phyloP scores from a whole-genome alignment of 1,140 invertebrate genomes.

The Glossosoma conforme region DNA sequence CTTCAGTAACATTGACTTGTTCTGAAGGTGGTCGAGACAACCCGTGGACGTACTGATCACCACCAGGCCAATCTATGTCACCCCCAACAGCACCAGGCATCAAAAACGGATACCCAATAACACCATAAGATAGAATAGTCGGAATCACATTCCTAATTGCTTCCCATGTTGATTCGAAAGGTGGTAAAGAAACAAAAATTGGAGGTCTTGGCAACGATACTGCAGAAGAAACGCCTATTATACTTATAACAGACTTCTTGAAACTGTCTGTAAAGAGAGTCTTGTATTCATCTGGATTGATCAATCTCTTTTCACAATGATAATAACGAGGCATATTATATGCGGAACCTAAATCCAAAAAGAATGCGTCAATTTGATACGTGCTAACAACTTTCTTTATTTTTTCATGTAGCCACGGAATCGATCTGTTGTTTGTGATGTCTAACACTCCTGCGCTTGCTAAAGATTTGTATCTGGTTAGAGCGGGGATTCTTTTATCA shows the following conservation, averaged over 20 bases:
- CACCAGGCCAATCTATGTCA: slow-evolving; percentile 60
- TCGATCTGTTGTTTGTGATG: slow-evolving; percentile 72
- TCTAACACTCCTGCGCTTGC: slow-evolving; percentile 77
- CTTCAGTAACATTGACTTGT: slow-evolving; percentile 44
- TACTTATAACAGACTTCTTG: slow-evolving; percentile 57
- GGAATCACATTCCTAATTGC: slow-evolving; percentile 80
- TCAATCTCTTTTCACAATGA: slow-evolving; percentile 63
- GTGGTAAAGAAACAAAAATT: slow-evolving; percentile 80
- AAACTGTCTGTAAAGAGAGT: slow-evolving; percentile 64
- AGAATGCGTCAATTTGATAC: slow-evolving; percentile 84
- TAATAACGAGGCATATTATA: slow-evolving; percentile 84
- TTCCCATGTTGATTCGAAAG: slow-evolving; percentile 84
- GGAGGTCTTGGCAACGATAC: slow-evolving; percentile 75
- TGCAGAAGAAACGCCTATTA: slow-evolving; percentile 80
- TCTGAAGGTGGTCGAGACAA: slow-evolving; percentile 40
- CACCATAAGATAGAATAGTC: slow-evolving; percentile 79
- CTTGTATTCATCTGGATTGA: slow-evolving; percentile 79
- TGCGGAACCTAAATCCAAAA: slow-evolving; percentile 83
- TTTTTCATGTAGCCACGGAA: slow-evolving; percentile 75
- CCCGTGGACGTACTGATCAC: slow-evolving; percentile 46
- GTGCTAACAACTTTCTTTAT: slow-evolving; percentile 64
- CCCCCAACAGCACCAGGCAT: slow-evolving; percentile 92
- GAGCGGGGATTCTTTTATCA: slow-evolving; percentile 66
- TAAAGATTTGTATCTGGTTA: slow-evolving; percentile 70
- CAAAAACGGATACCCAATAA: slow-evolving; percentile 86